Evolutionary conservation across 2,797 vertebrate genomes (phyloP).

Genomic region (Balearica regulorum): DNA sequence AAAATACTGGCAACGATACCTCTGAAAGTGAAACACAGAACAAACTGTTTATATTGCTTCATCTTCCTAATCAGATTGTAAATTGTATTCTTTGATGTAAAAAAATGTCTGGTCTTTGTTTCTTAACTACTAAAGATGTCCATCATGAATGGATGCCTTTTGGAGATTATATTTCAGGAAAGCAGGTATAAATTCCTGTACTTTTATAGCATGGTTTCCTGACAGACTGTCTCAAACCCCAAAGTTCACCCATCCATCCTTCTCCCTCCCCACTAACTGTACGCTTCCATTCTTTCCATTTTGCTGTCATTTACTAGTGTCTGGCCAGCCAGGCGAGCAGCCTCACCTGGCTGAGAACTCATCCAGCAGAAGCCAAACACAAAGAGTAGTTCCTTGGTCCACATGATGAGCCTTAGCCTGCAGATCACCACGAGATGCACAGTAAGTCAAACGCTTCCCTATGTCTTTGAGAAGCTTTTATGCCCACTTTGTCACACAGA

Average conservation of each 20-base stretch:
- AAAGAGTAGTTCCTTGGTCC: background rate
- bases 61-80: background rate
- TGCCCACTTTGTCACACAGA: background rate
- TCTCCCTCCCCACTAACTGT: background rate
- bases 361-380: background rate
- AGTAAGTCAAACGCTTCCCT: background rate
- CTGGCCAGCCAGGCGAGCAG: background rate
- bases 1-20: constrained; percentile 97
- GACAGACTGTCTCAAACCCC: background rate
- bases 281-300: background rate
- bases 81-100: background rate
- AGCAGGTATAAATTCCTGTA: background rate
- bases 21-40: constrained; percentile 76
- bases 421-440: background rate
- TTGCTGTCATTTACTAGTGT: background rate
- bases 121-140: background rate
- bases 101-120: background rate
- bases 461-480: background rate
- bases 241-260: background rate
- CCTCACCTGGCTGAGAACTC: background rate
- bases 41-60: background rate
- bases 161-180: background rate
- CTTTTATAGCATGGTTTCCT: background rate
- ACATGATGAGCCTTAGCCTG: background rate
- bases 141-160: background rate